Evolutionary conservation across 1,140 invertebrate genomes (phyloP), one percentile per base, ranked within the genome.

Genomic region (Sycophaga agraensis): DNA sequence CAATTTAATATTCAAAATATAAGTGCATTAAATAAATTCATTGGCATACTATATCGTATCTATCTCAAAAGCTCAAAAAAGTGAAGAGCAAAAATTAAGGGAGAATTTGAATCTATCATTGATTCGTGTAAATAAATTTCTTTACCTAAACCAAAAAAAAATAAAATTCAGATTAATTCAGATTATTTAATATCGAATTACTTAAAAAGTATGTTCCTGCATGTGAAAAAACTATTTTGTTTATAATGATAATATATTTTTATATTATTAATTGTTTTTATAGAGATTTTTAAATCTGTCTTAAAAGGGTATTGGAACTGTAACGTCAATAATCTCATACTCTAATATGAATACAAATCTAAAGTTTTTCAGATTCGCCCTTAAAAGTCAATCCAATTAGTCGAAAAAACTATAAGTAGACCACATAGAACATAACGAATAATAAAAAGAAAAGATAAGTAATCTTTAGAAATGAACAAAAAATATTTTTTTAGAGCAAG

Each of bases 381-480:
- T 48, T 48, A 58, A 43, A 37, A 58, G 55, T 58, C 55, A 58
- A 58, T 58, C 34, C 42, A 59, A 49, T 43, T 7, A 59, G 24
- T 26, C 34, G 17, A 35, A 54, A 61, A 37, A 21, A 46, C 28
- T 26, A 37, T 43, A 35, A 22, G 19, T 14, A 26, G 17, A 45
- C 4, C 12, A 45, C 42, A 28, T 8, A 56, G 14, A 22, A 2
- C 9, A 37, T 22, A 39, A 51, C 19, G 8, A 12, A 34, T 19
- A 31, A 12, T 19, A 34, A 9, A 28, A 16, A 17, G 12, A 31
- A 21, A 31, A 6, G 4, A n/a, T 16, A 45, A 34, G 24, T 35
- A 45, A 35, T 19, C 19, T 22, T 51, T 31, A 43, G 14, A 55
- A 43, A 46, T 12, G 34, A 2, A 26, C 11, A 21, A 49, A 28